A percentile compares a stretch with the other conserved stretches of the same genome.
phyloP scores from a whole-genome alignment of 2,888 invertebrate genomes.

The Exocentrus adspersus region DNA sequence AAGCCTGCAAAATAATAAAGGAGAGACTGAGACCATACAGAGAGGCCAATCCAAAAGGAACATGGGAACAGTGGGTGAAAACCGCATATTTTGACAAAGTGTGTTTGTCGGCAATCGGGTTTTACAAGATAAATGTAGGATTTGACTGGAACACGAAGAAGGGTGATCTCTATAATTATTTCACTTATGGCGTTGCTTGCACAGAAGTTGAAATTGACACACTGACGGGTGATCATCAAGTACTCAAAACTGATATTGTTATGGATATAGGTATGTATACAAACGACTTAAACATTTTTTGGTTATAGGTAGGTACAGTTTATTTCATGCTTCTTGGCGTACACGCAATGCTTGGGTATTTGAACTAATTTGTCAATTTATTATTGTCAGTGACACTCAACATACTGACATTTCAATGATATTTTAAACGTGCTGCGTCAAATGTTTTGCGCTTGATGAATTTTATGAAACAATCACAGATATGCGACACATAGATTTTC shows the following conservation, averaged over 20 bases:
- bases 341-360: too few species aligned
- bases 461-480: too few species aligned
- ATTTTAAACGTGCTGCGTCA: too few species aligned
- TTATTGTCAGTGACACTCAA: too few species aligned
- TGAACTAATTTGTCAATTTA: too few species aligned
- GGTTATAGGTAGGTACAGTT: too few species aligned
- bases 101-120: constrained; percentile 85
- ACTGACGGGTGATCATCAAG: constrained; percentile 91
- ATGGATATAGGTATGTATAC: constrained; percentile 83
- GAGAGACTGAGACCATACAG: constrained; percentile 80
- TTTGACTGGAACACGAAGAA: constrained; percentile 76
- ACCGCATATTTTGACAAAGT: constrained; percentile 81
- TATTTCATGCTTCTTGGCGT: too few species aligned
- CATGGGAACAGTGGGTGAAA: constrained; percentile 86
- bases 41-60: constrained; percentile 77
- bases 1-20: constrained; percentile 81
- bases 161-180: constrained; percentile 85
- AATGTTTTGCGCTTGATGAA: too few species aligned
- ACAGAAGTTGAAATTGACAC: constrained; percentile 94
- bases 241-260: constrained; percentile 90
- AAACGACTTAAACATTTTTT: too few species aligned
- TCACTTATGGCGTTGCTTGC: constrained; percentile 85
- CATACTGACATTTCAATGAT: too few species aligned
- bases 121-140: constrained; percentile 78
- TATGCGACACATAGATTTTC: too few species aligned